Percentiles rank a stretch among this genome's conserved stretches.
Conservation (phyloP, 2,797 vertebrate species). For the Crypturellus tataupa region DNA sequence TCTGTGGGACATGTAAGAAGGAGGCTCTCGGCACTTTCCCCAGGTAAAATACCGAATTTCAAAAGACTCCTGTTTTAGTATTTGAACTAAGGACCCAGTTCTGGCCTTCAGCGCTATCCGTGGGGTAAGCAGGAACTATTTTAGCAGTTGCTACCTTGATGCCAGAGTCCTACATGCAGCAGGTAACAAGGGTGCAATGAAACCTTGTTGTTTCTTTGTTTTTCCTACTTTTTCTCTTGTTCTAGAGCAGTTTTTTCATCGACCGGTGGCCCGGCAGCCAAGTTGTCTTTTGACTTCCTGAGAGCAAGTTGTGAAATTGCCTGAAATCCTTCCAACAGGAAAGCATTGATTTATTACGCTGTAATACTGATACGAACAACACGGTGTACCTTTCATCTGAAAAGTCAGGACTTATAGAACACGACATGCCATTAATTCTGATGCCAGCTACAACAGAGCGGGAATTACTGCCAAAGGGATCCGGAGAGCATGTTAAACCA, state of each 20-base stretch:
- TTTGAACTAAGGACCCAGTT: neutral
- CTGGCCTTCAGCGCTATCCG: no score
- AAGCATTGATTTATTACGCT: constrained; percentile 68
- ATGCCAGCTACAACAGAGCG: constrained; percentile 51
- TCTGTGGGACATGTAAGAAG: neutral
- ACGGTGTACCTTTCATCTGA: constrained; percentile 71
- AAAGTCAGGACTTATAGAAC: constrained; percentile 67
- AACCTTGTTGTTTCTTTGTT: neutral
- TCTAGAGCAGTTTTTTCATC: neutral
- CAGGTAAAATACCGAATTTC: neutral
- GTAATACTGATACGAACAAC: constrained; percentile 48
- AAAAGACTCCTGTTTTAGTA: neutral
- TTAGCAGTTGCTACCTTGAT: neutral
- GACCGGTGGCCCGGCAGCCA: neutral
- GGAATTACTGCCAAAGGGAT: constrained; percentile 62
- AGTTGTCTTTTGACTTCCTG: constrained; percentile 12
- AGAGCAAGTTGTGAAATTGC: neutral
- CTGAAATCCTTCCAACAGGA: constrained; percentile 52
- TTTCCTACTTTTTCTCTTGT: neutral
- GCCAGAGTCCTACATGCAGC: accelerated
- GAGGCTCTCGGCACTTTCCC: neutral
- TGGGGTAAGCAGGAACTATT: neutral
- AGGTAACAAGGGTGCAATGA: neutral
- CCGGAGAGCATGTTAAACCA: constrained; percentile 61
- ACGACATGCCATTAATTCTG: constrained; percentile 70